Conservation (phyloP, 1,140 invertebrate genomes). For the Ptiloglossa arizonensis region DNA sequence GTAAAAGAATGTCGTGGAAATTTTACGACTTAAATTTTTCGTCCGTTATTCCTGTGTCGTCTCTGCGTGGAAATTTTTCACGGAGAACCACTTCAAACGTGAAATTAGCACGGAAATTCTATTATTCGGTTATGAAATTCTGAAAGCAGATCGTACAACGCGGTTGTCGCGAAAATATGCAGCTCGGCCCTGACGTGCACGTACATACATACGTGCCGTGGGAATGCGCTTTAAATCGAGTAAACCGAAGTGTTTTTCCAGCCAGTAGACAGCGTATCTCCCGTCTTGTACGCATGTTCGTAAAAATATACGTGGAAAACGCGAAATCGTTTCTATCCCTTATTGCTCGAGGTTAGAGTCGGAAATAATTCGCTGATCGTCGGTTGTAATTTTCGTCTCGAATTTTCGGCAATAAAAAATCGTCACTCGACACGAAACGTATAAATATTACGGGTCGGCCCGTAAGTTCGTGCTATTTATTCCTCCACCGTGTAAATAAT, state of each 20-base stretch:
- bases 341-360: neutral
- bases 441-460: too few relatives aligned
- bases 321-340: neutral
- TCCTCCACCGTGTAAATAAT: too few relatives aligned
- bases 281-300: neutral
- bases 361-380: neutral
- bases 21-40: neutral
- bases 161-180: neutral
- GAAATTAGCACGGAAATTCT: neutral
- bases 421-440: too few relatives aligned
- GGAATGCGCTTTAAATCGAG: slow-evolving; percentile 6
- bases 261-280: neutral
- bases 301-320: neutral
- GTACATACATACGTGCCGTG: neutral
- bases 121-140: neutral
- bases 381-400: neutral
- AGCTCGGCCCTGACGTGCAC: neutral
- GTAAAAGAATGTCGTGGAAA: too few relatives aligned
- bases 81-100: neutral
- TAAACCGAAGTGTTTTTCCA: slow-evolving; percentile 7
- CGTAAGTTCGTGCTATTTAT: too few relatives aligned
- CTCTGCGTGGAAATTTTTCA: neutral
- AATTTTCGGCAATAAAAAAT: neutral
- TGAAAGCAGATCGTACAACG: neutral
- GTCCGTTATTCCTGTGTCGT: neutral